These are phyloP conservation scores for Anagyrus pseudococci DNA, from an alignment of 2,888 invertebrate genomes.

Conservation along the genomic window DNA sequence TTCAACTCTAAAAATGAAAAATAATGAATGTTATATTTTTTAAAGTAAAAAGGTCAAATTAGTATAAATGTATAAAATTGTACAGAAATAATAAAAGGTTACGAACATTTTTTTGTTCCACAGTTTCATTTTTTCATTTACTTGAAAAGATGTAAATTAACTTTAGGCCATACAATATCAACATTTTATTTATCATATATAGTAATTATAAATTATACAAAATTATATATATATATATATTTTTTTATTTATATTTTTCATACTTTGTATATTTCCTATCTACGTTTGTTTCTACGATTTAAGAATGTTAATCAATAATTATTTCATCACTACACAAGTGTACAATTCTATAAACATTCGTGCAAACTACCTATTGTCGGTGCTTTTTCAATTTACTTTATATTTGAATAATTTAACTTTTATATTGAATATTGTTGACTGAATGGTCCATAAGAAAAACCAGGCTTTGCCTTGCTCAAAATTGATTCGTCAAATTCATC, in stretches of 20 bases:
- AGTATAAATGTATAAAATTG: no score
- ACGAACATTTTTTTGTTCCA: slow-evolving; percentile 2
- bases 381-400: slow-evolving; percentile 38
- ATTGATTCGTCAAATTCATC: background rate
- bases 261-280: slow-evolving; percentile 49
- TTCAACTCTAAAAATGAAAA: no score
- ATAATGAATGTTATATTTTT: no score
- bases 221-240: slow-evolving; percentile 51
- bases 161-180: slow-evolving; percentile 52
- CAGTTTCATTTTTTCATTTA: background rate
- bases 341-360: slow-evolving; percentile 41
- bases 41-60: no score
- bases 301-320: slow-evolving; percentile 38
- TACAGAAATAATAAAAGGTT: no score
- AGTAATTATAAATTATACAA: slow-evolving; percentile 57
- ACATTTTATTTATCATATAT: slow-evolving; percentile 53
- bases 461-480: background rate
- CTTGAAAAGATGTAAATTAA: slow-evolving; percentile 6
- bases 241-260: slow-evolving; percentile 46
- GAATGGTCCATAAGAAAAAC: slow-evolving; percentile 18
- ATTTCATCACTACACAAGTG: slow-evolving; percentile 38
- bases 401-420: slow-evolving; percentile 5
- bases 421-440: slow-evolving; percentile 16
- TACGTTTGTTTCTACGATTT: slow-evolving; percentile 43
- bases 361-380: slow-evolving; percentile 43